phyloP scores from a whole-genome alignment of 1,140 invertebrate species.

The Cyclargus thomasi region DNA sequence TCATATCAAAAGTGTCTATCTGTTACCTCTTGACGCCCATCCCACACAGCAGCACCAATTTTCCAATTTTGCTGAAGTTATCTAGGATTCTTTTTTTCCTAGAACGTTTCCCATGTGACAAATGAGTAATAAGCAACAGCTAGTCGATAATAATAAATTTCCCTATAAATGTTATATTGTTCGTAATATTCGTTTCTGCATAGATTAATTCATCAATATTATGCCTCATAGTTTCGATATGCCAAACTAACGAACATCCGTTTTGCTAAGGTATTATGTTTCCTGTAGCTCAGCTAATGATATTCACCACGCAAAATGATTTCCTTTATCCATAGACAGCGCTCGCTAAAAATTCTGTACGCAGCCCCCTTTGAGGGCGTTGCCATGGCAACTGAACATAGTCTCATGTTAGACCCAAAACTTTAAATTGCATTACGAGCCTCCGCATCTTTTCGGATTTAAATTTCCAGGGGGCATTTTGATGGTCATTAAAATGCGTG shows the following conservation, averaged over 20 bases:
- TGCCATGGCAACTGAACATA: conserved; percentile 62
- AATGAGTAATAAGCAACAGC: no score
- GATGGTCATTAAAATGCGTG: neutral
- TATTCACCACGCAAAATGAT: conserved; percentile 68
- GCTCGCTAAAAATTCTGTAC: conserved; percentile 55
- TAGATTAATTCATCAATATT: neutral
- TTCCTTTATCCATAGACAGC: conserved; percentile 57
- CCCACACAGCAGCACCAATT: no score
- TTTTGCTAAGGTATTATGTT: conserved; percentile 20
- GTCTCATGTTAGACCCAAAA: conserved; percentile 68
- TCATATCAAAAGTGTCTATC: no score
- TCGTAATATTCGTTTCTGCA: no score
- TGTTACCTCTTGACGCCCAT: no score
- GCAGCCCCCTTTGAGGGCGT: conserved; percentile 51
- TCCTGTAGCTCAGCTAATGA: conserved; percentile 49
- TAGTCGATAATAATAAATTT: no score
- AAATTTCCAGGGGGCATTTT: conserved; percentile 14
- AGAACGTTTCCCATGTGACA: no score
- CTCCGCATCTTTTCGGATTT: conserved; percentile 42
- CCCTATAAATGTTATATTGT: no score
- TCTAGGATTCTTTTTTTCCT: no score
- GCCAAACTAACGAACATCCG: conserved; percentile 5
- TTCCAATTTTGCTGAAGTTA: no score
- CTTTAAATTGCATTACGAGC: conserved; percentile 67
- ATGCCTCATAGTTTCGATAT: neutral